These are phyloP conservation scores for Stylophora pistillata DNA, from an alignment of 64 coral and sea anemone species.

Conservation along the genomic window DNA sequence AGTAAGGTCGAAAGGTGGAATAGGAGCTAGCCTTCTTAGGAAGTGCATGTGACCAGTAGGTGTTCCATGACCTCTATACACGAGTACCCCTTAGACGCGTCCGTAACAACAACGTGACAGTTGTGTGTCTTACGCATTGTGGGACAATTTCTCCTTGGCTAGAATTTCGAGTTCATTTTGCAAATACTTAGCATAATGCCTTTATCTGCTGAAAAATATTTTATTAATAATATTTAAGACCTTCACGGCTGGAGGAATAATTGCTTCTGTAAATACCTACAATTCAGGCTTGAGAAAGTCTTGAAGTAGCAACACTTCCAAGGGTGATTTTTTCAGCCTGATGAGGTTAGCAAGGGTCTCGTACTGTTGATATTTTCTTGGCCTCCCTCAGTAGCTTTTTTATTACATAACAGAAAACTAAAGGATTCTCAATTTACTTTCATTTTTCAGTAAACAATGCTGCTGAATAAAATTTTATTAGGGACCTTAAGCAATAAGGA, in stretches of 20 bases:
- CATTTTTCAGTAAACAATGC: too few species aligned
- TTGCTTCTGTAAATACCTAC: not conserved
- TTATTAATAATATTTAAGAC: conserved; percentile 27
- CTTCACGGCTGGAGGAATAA: not conserved
- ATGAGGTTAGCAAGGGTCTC: too few species aligned
- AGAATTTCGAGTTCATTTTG: not conserved
- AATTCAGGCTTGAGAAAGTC: not conserved
- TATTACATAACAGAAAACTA: too few species aligned
- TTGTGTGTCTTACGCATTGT: not conserved
- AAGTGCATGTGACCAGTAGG: not conserved
- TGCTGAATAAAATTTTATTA: too few species aligned
- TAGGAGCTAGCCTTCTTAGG: not conserved
- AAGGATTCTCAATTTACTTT: too few species aligned
- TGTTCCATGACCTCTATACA: not conserved
- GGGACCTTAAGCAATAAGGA: too few species aligned
- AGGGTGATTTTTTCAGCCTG: too few species aligned
- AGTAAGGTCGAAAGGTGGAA: not conserved
- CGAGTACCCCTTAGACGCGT: not conserved
- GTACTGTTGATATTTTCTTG: too few species aligned
- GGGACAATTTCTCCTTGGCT: not conserved
- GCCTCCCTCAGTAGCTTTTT: too few species aligned
- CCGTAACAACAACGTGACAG: not conserved
- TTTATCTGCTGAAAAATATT: not conserved
- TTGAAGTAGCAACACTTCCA: too few species aligned
- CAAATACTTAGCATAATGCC: not conserved